Evolutionary conservation across 1,140 invertebrate genomes (phyloP), one percentile per base, ranked within the genome.

Genomic region (Venustaconcha ellipsiformis): DNA sequence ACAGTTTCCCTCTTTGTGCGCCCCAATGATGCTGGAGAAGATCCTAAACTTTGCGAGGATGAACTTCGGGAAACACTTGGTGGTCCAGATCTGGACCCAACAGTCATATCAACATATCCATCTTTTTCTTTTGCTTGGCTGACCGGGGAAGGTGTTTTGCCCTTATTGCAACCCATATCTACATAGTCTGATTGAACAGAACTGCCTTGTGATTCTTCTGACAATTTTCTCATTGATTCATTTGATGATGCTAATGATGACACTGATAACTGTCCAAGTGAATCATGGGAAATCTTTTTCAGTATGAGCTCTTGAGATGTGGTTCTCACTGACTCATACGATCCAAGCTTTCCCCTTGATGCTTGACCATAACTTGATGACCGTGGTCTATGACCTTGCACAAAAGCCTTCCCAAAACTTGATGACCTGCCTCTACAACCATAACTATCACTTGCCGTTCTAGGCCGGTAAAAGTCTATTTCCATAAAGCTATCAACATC

Each of bases 371-470:
- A 83, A 74, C 87, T 88, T 48, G 87, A 88, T 12, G 88, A 89
- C 67, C 88, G 75, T 70, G 86, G 87, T 37, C 88, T 74, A 70
- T 84, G 84, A 57, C 74, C 73, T 73, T 82, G 82, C 17, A 67
- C 20, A 15, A 68, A 60, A 55, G 76, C 77, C 70, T 84, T 83
- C 0, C 86, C 85, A 70, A 88, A 86, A 75, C 87, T 88, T 57
- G 87, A 86, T 12, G 88, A 80, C 2, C 87, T 78, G 0, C 83
- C 84, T 14, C 86, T 77, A 76, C 78, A 83, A 59, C 86, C 82
- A 69, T 85, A 86, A 79, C 87, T 88, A 71, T 88, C 86, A 78
- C 87, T 88, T 26, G 86, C 82, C 13, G 88, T 88, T n/a, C 88
- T 68, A 3, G 86, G 86, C 14, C 87, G 81, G 60, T 83, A 81